Evolutionary conservation across 2,888 invertebrate genomes (phyloP), one percentile per base, ranked within the genome.

Genomic region (Hypomecis punctinalis): DNA sequence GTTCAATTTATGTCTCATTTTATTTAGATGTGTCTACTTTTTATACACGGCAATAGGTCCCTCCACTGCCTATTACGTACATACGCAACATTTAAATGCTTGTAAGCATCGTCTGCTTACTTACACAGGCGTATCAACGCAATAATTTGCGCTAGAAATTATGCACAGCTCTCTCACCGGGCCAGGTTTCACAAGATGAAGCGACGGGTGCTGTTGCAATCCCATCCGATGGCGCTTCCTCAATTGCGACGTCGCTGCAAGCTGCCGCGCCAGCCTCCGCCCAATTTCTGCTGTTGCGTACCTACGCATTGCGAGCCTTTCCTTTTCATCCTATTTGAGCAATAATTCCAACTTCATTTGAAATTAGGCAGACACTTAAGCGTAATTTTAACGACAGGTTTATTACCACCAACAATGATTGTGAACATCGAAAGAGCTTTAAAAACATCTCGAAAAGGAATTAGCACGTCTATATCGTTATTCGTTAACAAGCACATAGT

Each of bases 191-290:
- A 63, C 66, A 73, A 74, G 68, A 63, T 62, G 66, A 64, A 67
- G 61, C 52, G 59, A 53, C 62, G 52, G 57, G 69, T 66, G 64
- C 77, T 86, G 82, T 83, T 81, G 88, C 82, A 87, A 85, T 76
- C 84, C 80, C 84, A 81, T 83, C 84, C 84, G 81, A 83, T 82
- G 79, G 72, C 79, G 81, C 87, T 90, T 90, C 89, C 90, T 88
- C 76, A 81, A 89, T 89, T 88, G 86, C 89, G 76, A 71, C 67
- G 77, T 46, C 49, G 61, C 73, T 68, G 70, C 51, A 13, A 11
- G 49, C 69, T 66, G 62, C 64, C 68, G 23, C 84, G 48, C 36
- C 64, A 61, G 43, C 60, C 65, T 48, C 61, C 65, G 61, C 65
- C 85, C 79, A 85, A 87, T 86, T 86, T 87, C 85, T 84, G 80